Percentiles rank a stretch among this genome's conserved stretches.
Conservation (phyloP, 2,888 invertebrate genomes). For the Steromphala cineraria region DNA sequence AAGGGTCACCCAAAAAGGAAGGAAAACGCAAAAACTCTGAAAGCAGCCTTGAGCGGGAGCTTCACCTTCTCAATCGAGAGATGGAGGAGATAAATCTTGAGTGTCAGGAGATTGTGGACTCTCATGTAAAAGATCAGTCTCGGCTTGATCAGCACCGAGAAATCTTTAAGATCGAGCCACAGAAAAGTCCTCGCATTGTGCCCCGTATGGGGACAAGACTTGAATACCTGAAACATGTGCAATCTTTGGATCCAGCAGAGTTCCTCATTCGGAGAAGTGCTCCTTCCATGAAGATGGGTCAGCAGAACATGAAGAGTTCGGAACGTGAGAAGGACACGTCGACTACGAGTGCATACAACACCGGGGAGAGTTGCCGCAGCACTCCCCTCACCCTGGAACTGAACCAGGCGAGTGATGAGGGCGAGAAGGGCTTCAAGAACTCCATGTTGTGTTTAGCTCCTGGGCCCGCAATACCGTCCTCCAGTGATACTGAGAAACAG, state of each 20-base stretch:
- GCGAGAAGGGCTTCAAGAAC: slow-evolving; percentile 65
- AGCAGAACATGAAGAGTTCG: slow-evolving; percentile 15
- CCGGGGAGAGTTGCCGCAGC: slow-evolving; percentile 84
- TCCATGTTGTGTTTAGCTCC: slow-evolving; percentile 69
- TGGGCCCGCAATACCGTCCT: slow-evolving; percentile 43
- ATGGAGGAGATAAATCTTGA: slow-evolving; percentile 80
- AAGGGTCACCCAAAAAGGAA: slow-evolving; percentile 44
- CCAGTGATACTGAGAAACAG: slow-evolving; percentile 72
- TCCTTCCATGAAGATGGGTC: slow-evolving; percentile 21
- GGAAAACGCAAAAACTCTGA: slow-evolving; percentile 63
- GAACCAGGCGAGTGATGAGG: slow-evolving; percentile 64
- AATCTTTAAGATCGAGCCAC: slow-evolving; percentile 45
- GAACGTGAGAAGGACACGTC: slow-evolving; percentile 77
- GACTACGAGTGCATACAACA: slow-evolving; percentile 82
- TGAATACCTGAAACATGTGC: slow-evolving; percentile 67
- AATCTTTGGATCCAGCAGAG: slow-evolving; percentile 53
- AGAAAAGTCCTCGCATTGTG: slow-evolving; percentile 66
- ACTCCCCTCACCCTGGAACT: slow-evolving; percentile 74
- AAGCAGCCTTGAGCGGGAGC: slow-evolving; percentile 77
- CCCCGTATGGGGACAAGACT: slow-evolving; percentile 73
- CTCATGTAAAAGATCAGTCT: slow-evolving; percentile 61
- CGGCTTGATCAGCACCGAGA: slow-evolving; percentile 30
- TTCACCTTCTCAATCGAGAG: slow-evolving; percentile 79
- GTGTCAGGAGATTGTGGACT: slow-evolving; percentile 76
- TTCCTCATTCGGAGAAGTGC: slow-evolving; percentile 46